These are phyloP conservation scores for Cheumatopsyche charites DNA, from an alignment of 1,140 invertebrate species.

Conservation along the genomic window DNA sequence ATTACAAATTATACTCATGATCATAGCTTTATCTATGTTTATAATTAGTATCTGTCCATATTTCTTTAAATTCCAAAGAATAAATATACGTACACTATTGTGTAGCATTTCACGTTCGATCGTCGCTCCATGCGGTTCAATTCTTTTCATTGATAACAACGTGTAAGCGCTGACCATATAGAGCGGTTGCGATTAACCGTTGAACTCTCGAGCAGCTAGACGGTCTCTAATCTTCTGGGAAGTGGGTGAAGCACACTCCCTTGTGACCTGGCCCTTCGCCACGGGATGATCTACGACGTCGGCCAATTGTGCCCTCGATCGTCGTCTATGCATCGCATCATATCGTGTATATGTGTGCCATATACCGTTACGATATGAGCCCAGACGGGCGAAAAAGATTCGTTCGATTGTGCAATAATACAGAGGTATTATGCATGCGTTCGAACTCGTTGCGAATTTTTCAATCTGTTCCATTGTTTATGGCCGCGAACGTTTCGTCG, in stretches of 20 bases:
- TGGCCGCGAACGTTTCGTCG: neutral
- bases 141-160: neutral
- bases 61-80: no score
- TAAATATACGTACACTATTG: no score
- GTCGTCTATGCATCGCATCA: neutral
- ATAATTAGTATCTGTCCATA: no score
- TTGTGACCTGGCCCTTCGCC: conserved; percentile 30
- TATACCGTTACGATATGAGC: conserved; percentile 26
- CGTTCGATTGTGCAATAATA: conserved; percentile 13
- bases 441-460: conserved; percentile 1
- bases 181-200: conserved; percentile 37
- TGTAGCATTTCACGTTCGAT: neutral
- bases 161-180: conserved; percentile 27
- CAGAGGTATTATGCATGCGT: conserved; percentile 11
- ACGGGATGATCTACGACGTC: conserved; percentile 36
- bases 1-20: no score
- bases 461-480: neutral
- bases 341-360: neutral
- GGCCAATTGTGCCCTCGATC: conserved; percentile 30
- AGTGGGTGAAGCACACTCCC: conserved; percentile 39
- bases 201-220: conserved; percentile 38
- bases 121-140: no score
- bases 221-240: conserved; percentile 34
- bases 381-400: conserved; percentile 12
- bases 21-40: no score